Evolutionary conservation across 1,140 invertebrate genomes (phyloP), one percentile per base, ranked within the genome.

Genomic region (Brachionus rotundiformis): DNA sequence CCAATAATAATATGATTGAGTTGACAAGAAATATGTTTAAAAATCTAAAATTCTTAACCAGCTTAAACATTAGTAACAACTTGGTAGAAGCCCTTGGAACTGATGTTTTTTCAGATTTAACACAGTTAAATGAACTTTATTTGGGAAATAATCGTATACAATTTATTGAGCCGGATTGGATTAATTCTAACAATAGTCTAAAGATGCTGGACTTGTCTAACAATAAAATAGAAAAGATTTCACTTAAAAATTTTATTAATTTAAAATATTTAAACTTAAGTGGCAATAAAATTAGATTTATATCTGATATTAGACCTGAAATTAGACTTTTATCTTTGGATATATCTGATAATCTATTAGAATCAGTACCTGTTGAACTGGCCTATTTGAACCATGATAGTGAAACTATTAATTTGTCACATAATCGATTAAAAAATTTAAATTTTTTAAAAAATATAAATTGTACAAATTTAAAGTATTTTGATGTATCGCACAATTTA

Each of bases 171-270:
- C 8, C 29, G 16, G 29, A 68, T 13, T 68, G 63, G 63, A 33
- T 68, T 8, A 11, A 31, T 19, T 19, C 16, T 16, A 36, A 39
- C n/a, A 68, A 68, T 39, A 68, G 31, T 8, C 16, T 68, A 4
- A 16, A 33, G 16, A 36, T 36, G 29, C 33, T 68, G 16, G 63
- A 68, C n/a, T 36, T 68, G 33, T 33, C 29, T 6, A 33, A 68
- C 33, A 68, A 68, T 36, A 36, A 16, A 36, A 68, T 68, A 33
- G 63, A 68, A 68, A 68, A n/a, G 3, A 16, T 68, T 33, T 36
- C 63, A 33, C 3, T 68, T 33, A 19, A 68, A 68, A 68, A 68
- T 68, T 68, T 68, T 19, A 36, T 19, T 11, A 33, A 68, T 68
- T 36, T 68, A 36, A 36, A 33, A 36, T 68, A 68, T 68, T 36